Base-by-base conservation (phyloP, 23 tunicate species). In the Halocynthia roretzi region DNA sequence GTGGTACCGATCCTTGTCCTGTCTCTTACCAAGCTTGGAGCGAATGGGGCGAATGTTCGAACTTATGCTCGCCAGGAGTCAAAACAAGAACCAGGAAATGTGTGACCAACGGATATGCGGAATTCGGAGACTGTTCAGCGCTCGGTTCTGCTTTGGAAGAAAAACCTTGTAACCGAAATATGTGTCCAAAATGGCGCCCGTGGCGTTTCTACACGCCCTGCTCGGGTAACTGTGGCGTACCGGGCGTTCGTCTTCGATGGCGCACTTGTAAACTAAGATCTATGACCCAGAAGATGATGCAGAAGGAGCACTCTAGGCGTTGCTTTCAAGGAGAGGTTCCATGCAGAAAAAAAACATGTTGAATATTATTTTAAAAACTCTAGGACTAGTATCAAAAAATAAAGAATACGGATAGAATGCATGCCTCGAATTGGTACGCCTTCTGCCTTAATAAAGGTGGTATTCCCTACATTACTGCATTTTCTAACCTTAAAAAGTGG, bases 1-100 rank as follows among this genome's bases (percentile, higher is more conserved):
- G 70, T 6, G 70, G 70, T 11, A 65, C 70, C 10, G 70, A 65
- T 48, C 70, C 70, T 9, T 65, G 70, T 15, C 70, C 70, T 65
- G 31, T 20, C 2, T 9, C 22, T 20, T 65, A 65, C 70, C 48
- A 11, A 11, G 2, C 70, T 10, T 65, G 70, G 70, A 48, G 70
- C 31, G 17, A 65, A 10, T 65, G 70, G 70, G 22, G 48, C 9
- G 70, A 65, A 15, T 65, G 70, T 15, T 65, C 70, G 31, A 65
- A 5, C 31, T 15, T 65, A 10, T 65, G 70, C 31, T 65, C 70
- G 19, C 70, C 70, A 0, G 70, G 70, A 20, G 31, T 48, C 22
- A 65, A 10, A 48, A 65, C 10, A 65, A 40, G 70, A 11, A 65
- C 70, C 5, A 65, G 70, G 31, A 65, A 65, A 65, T 65, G 70